Conservation (phyloP, 2,888 invertebrate genomes). For the Acleris laterana region DNA sequence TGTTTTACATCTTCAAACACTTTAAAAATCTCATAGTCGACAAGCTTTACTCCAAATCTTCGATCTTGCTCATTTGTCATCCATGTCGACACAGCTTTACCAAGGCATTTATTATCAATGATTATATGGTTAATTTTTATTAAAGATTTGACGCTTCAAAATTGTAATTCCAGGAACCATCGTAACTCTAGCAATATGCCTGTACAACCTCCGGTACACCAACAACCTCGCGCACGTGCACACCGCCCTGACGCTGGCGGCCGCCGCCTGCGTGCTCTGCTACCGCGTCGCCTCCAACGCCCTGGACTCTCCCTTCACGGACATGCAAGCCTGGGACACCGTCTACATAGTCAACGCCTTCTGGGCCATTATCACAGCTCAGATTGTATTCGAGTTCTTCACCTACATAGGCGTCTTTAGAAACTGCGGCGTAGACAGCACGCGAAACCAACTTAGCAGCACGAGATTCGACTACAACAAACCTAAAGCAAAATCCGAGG, state of each 20-base stretch:
- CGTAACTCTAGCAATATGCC: slow-evolving; percentile 62
- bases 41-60: too few relatives aligned
- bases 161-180: slow-evolving; percentile 62
- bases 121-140: too few relatives aligned
- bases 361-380: slow-evolving; percentile 62
- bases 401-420: slow-evolving; percentile 65
- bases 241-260: slow-evolving; percentile 57
- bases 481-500: slow-evolving; percentile 73
- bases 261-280: slow-evolving; percentile 56
- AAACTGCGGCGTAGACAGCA: slow-evolving; percentile 47
- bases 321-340: slow-evolving; percentile 60
- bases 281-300: slow-evolving; percentile 60
- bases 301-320: slow-evolving; percentile 51
- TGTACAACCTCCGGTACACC: slow-evolving; percentile 64
- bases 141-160: too few relatives aligned
- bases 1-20: too few relatives aligned
- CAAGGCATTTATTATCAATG: too few relatives aligned
- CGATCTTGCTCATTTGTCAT: too few relatives aligned
- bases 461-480: slow-evolving; percentile 67
- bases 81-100: too few relatives aligned
- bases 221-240: slow-evolving; percentile 68
- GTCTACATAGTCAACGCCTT: slow-evolving; percentile 67
- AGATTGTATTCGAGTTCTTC: slow-evolving; percentile 68
- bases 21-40: too few relatives aligned
- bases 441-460: slow-evolving; percentile 37